Evolutionary conservation across 1,140 invertebrate species (phyloP), one percentile per base, ranked within the genome.

Genomic region (Colletes gigas): DNA sequence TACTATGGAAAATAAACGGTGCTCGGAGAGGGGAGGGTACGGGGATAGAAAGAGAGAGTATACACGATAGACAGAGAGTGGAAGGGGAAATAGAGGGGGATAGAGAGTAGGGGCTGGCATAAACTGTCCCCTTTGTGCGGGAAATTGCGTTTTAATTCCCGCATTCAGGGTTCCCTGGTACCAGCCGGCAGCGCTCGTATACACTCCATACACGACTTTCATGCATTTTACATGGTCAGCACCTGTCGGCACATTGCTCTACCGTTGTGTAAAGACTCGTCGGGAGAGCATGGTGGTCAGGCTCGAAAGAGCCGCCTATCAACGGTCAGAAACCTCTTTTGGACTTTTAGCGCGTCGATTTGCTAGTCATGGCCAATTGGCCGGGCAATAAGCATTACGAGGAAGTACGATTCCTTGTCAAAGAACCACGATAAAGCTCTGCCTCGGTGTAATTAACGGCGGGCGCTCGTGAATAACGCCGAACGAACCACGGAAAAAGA

Each of bases 141-240:
- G 87, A 92, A 93, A 93, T 93, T 93, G 92, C 92, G 92, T 93
- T 93, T 93, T 93, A 93, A 93, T 93, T 93, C 92, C 84, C 87
- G 91, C 90, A 92, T 93, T 93, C 91, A 92, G 86, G 81, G 54
- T 15, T 57, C 66, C 83, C 74, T 71, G 88, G 78, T 84, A 83
- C 78, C 84, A 83, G 83, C 77, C 87, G 82, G 62, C 81, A 77
- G 78, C 84, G 73, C 84, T 85, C 83, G 89, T 85, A 84, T 88
- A 90, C 90, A 88, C 77, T 81, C 77, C 72, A 82, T 86, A 89
- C 86, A 90, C 88, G 88, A 87, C 82, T 88, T 86, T 89, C 88
- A 90, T 93, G 89, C 89, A 92, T 93, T 92, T 93, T 92, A 89
- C 91, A 92, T 92, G 87, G 81, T 83, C 85, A 88, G 63, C 88